Conservation (phyloP, 2,888 invertebrate species). For the Margaritifera margaritifera region DNA sequence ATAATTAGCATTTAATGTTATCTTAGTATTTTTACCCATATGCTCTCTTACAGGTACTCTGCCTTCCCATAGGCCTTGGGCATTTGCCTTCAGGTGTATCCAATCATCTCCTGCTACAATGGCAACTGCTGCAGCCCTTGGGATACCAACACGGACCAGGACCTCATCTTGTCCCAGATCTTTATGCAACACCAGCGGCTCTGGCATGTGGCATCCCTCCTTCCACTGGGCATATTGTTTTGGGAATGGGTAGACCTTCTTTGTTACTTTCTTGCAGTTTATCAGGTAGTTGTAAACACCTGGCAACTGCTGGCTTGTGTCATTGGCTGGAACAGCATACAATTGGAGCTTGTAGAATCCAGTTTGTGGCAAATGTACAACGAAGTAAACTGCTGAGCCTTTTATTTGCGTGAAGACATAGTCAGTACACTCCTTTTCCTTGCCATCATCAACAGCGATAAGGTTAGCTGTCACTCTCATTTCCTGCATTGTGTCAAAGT, state of each 20-base stretch:
- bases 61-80: constrained; percentile 65
- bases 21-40: constrained; percentile 60
- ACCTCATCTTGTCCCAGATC: constrained; percentile 45
- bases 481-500: constrained; percentile 57
- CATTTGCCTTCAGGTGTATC: constrained; percentile 66
- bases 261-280: constrained; percentile 60
- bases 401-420: constrained; percentile 61
- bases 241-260: constrained; percentile 66
- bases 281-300: constrained; percentile 73
- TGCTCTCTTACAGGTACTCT: constrained; percentile 58
- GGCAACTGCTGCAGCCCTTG: constrained; percentile 69
- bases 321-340: constrained; percentile 67
- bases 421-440: constrained; percentile 62
- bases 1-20: constrained; percentile 71
- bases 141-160: constrained; percentile 65
- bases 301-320: constrained; percentile 69
- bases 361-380: constrained; percentile 59
- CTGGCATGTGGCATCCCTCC: constrained; percentile 71
- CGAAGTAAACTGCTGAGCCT: constrained; percentile 58
- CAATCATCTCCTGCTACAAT: constrained; percentile 71
- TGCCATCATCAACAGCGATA: constrained; percentile 59
- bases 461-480: constrained; percentile 72
- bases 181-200: constrained; percentile 61
- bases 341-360: constrained; percentile 73
- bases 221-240: constrained; percentile 74